Evolutionary conservation across 1,140 invertebrate species (phyloP).

Genomic region (Holcopasites calliopsidis): DNA sequence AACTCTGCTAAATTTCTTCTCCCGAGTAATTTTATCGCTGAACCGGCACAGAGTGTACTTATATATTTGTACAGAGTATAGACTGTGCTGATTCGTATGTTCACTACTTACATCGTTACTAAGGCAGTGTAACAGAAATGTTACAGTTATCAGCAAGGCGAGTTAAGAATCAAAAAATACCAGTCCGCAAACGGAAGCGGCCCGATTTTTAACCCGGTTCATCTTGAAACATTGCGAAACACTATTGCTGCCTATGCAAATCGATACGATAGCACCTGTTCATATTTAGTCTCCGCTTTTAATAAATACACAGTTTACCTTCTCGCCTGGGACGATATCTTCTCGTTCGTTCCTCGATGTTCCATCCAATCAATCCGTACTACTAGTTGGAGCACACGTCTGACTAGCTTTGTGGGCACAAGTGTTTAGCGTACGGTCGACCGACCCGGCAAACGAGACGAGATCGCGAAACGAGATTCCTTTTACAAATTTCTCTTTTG

Average conservation of each 20-base stretch:
- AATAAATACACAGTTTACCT: constrained; percentile 48
- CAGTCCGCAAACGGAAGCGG: too few relatives aligned
- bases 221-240: neutral
- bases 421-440: constrained; percentile 46
- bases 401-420: constrained; percentile 34
- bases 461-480: neutral
- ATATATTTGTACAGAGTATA: too few relatives aligned
- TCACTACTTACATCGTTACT: too few relatives aligned
- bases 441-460: neutral
- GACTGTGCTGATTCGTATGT: too few relatives aligned
- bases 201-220: neutral
- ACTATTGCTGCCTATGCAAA: neutral
- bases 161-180: too few relatives aligned
- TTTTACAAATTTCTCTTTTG: too few relatives aligned
- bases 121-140: too few relatives aligned
- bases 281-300: constrained; percentile 48
- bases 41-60: too few relatives aligned
- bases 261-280: constrained; percentile 37
- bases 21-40: too few relatives aligned
- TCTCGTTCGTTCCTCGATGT: constrained; percentile 16
- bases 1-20: too few relatives aligned
- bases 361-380: neutral
- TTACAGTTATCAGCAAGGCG: too few relatives aligned
- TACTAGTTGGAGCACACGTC: constrained; percentile 33
- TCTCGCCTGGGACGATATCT: neutral